Base-by-base conservation (phyloP, 2,888 invertebrate genomes). In the Eumacrocentrus americanus region DNA sequence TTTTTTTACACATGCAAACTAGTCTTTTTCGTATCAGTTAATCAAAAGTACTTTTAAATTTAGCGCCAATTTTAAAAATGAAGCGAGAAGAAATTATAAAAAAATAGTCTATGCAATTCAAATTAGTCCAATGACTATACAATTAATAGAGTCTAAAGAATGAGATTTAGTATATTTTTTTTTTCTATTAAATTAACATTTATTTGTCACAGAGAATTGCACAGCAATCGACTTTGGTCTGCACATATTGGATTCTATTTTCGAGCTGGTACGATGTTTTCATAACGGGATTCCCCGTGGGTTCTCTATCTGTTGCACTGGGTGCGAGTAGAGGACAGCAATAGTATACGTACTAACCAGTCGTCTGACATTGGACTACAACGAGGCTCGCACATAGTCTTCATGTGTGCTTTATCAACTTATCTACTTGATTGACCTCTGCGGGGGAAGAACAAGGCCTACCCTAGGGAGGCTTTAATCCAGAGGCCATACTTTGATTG, bases 201-300 rank as follows among this genome's bases (percentile, higher is more conserved):
- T 51, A 35, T 51, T 51, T 37, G 51, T 37, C 37, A 48, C 14
- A 34, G 37, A 51, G 34, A 48, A 52, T 38, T 14, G 14, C 22
- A 12, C 12, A 23, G 18, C 18, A 16, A 16, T 29, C 18, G 7
- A n/a, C n/a, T 18, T 29, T 50, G 35, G 29, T 18, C 12, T 23
- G 5, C 12, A 25, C 14, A 12, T 29, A 29, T 53, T 29, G n/a
- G 25, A 42, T 42, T 29, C 16, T 42, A 53, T 42, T 53, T 53
- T 53, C 12, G 12, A 23, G 40, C 25, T 25, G 62, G 67, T 52
- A 67, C 63, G 58, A 77, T 76, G 77, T 77, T 77, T 77, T 77
- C 67, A 63, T 72, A 56, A 74, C 64, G 71, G 71, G 65, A 54
- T 58, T 64, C 52, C 67, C 56, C 35, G 58, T 35, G 42, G 54